Base-by-base conservation (phyloP, 2,888 invertebrate species). In the Drosophila paracracens region DNA sequence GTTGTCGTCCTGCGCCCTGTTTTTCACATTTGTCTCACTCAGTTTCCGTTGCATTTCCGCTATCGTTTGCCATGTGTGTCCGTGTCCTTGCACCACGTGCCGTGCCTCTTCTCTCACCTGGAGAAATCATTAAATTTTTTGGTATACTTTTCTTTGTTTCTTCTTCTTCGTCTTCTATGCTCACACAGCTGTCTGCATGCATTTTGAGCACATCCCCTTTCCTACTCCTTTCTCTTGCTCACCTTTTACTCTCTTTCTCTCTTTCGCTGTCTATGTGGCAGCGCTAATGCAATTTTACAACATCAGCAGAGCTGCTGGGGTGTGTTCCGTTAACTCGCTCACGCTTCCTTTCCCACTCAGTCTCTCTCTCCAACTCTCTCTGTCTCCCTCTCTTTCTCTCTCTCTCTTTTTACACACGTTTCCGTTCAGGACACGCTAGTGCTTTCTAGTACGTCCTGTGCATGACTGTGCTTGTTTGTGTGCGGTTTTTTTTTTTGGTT, bases 111-210 rank as follows among this genome's bases (percentile, higher is more conserved):
- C 31, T 50, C 61, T 82, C 85, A 85, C 83, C 77, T 85, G 84
- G 81, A 87, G 83, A 88, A 89, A 89, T 90, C 85, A 89, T 89
- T 89, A 90, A 90, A 85, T 89, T 90, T 89, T 83, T 91, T 91
- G 81, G 90, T 89, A 89, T 89, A 89, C 89, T 76, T 76, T 73
- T 81, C 76, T 85, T 81, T 84, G 46, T 16, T 46, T 46, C 46
- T 21, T 25, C 46, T 25, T 46, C 16, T 72, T 72, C 46, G 8
- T 46, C 46, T 72, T 70, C 72, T 83, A 57, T 53, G 64, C 74
- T 68, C 53, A 62, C 59, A 65, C 75, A 76, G 70, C 81, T 75
- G 78, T 80, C 71, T 79, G 70, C 59, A 54, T 79, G 79, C 76
- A 79, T 60, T 75, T 74, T 54, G 57, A 35, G 36, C 33, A 38